These are phyloP conservation scores for Aelia acuminata DNA, from an alignment of 2,888 invertebrate species.

Conservation along the genomic window DNA sequence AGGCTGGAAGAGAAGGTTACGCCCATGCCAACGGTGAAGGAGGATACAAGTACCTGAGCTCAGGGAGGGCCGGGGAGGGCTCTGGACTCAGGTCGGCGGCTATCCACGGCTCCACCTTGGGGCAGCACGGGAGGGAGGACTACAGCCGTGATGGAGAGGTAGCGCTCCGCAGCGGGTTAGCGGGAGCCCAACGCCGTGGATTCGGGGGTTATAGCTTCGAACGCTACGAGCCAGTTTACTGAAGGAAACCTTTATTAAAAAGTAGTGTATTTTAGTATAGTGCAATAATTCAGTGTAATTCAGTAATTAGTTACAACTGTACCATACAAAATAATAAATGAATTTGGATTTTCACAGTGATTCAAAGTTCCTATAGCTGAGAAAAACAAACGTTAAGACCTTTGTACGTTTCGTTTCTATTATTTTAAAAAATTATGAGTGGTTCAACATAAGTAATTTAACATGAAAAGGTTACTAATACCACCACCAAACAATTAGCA, in stretches of 20 bases:
- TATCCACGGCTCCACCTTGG: neutral
- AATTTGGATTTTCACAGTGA: neutral
- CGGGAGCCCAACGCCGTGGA: neutral
- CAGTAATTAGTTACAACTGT: neutral
- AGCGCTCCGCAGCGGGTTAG: neutral
- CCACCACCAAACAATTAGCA: too few relatives aligned
- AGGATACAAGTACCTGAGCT: neutral
- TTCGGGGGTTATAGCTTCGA: neutral
- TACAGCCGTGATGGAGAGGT: neutral
- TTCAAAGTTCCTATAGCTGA: neutral
- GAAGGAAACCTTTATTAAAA: neutral
- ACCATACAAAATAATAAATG: neutral
- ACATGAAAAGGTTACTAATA: too few relatives aligned
- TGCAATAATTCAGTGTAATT: neutral
- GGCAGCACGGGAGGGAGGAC: neutral
- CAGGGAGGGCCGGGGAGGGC: neutral
- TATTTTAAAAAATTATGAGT: too few relatives aligned
- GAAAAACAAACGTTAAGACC: neutral
- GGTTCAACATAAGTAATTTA: too few relatives aligned
- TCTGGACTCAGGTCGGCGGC: conserved; percentile 3
- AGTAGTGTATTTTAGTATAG: too few relatives aligned
- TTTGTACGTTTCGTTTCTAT: too few relatives aligned
- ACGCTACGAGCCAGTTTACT: neutral
- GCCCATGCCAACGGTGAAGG: neutral
- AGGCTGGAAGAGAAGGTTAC: neutral